phyloP scores from a whole-genome alignment of 2,888 invertebrate species.

The Microchrysa polita region DNA sequence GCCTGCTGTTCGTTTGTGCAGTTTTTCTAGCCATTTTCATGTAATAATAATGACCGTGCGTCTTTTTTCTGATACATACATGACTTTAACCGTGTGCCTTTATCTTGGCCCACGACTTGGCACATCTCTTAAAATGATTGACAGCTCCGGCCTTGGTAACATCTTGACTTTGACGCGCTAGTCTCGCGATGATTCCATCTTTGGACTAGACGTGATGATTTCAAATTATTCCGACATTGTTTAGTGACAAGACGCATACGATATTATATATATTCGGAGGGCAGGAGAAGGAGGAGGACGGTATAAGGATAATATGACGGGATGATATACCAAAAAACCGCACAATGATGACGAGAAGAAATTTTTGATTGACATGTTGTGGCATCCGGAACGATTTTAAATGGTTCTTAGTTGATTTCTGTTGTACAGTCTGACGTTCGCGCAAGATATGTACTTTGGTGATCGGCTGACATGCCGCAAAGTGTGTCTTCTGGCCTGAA shows the following conservation, averaged over 20 bases:
- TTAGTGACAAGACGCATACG: background rate
- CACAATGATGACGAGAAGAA: slow-evolving; percentile 1
- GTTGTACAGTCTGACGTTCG: background rate
- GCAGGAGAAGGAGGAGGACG: background rate
- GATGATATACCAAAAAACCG: no score
- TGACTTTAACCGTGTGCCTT: background rate
- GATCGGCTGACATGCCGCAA: background rate
- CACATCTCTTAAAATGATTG: slow-evolving; percentile 15
- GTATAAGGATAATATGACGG: no score
- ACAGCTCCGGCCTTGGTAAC: slow-evolving; percentile 26
- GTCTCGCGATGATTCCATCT: slow-evolving; percentile 26
- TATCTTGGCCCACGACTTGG: background rate
- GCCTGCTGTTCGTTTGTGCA: slow-evolving; percentile 27
- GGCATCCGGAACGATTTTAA: slow-evolving; percentile 57
- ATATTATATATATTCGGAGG: background rate
- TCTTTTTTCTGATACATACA: slow-evolving; percentile 27
- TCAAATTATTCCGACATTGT: slow-evolving; percentile 15
- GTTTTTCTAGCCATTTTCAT: slow-evolving; percentile 30
- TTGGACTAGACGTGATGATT: slow-evolving; percentile 31
- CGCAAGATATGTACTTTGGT: background rate
- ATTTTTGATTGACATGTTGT: slow-evolving; percentile 61
- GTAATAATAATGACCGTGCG: slow-evolving; percentile 32
- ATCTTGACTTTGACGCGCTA: background rate
- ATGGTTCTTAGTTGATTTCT: slow-evolving; percentile 37
- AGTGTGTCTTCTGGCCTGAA: background rate